Percentiles rank a stretch among this genome's conserved stretches.
phyloP scores from a whole-genome alignment of 2,888 invertebrate genomes.

The Coelogynopora nodosa region DNA sequence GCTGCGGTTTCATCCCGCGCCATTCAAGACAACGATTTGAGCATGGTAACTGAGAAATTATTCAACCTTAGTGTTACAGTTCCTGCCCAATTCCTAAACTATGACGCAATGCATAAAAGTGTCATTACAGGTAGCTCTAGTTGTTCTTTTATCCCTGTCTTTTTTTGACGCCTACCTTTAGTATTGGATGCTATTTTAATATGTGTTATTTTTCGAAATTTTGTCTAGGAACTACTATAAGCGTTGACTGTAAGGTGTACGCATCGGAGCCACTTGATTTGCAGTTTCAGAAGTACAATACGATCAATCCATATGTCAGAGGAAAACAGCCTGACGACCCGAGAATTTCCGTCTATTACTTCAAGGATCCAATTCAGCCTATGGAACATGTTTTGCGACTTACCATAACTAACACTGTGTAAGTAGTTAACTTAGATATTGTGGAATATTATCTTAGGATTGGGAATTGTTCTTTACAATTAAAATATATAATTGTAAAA shows the following conservation, averaged over 20 bases:
- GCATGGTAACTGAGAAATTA: not conserved
- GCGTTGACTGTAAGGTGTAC: slow-evolving; percentile 3
- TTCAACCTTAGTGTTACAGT: not conserved
- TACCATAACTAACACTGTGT: slow-evolving; percentile 22
- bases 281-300: slow-evolving; percentile 41
- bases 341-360: slow-evolving; percentile 32
- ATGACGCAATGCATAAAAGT: not conserved
- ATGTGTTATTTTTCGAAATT: no score
- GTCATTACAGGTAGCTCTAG: not conserved
- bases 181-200: no score
- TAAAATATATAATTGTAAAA: no score
- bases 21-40: not conserved
- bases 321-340: slow-evolving; percentile 40
- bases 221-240: slow-evolving; percentile 3
- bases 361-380: slow-evolving; percentile 13
- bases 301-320: slow-evolving; percentile 35
- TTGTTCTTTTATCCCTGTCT: no score
- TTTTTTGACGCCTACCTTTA: no score
- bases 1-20: slow-evolving; percentile 13
- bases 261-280: slow-evolving; percentile 32
- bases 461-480: no score
- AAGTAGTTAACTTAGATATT: not conserved
- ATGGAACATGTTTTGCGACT: slow-evolving; percentile 29
- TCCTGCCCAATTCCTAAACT: not conserved
- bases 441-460: no score